A percentile compares a stretch with the other conserved stretches of the same genome.
Conservation (phyloP, 2,888 invertebrate species). For the Ennomos erosarius region DNA sequence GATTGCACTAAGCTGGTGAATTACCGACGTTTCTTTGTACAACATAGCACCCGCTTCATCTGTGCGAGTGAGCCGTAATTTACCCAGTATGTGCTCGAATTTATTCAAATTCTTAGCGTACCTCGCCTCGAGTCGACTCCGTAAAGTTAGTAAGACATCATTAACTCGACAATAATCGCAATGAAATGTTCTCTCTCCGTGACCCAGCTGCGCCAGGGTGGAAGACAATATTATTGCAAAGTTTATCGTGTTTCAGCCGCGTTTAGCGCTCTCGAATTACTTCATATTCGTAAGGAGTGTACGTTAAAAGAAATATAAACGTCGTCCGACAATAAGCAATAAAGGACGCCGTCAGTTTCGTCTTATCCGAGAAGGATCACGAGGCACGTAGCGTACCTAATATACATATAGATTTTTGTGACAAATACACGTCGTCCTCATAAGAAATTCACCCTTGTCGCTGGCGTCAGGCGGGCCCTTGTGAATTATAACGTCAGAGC, state of each 20-base stretch:
- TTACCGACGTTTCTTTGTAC: conserved; percentile 68
- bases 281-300: conserved; percentile 51
- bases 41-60: conserved; percentile 53
- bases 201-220: conserved; percentile 58
- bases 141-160: conserved; percentile 70
- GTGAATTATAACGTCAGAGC: conserved; percentile 76
- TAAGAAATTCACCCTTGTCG: conserved; percentile 77
- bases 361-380: conserved; percentile 46
- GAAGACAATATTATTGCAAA: conserved; percentile 63
- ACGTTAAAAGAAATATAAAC: conserved; percentile 51
- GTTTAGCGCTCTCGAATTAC: conserved; percentile 53
- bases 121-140: conserved; percentile 55
- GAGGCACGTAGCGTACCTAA: conserved; percentile 47
- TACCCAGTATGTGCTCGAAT: conserved; percentile 60
- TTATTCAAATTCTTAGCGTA: conserved; percentile 72
- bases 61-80: conserved; percentile 52
- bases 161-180: conserved; percentile 73
- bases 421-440: conserved; percentile 68
- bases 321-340: conserved; percentile 47
- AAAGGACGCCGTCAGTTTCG: conserved; percentile 48
- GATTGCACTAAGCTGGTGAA: conserved; percentile 70
- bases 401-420: conserved; percentile 68
- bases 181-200: conserved; percentile 66
- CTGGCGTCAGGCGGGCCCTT: conserved; percentile 61
- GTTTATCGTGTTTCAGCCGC: conserved; percentile 63